phyloP scores from a whole-genome alignment of 2,888 invertebrate species.

The Nebria salina region DNA sequence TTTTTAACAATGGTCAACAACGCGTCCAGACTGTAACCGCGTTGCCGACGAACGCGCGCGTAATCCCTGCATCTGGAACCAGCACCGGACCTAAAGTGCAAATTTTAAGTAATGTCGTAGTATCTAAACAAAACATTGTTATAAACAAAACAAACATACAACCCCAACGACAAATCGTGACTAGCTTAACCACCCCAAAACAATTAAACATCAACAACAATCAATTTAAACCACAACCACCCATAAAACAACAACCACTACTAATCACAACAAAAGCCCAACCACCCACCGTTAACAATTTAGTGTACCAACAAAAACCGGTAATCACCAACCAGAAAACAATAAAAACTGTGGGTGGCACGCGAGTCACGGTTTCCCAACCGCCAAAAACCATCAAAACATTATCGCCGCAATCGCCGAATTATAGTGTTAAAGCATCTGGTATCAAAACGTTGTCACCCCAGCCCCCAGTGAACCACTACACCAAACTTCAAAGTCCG shows the following conservation, averaged over 20 bases:
- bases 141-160: conserved; percentile 49
- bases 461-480: conserved; percentile 52
- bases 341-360: conserved; percentile 3
- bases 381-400: conserved; percentile 54
- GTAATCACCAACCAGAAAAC: not conserved
- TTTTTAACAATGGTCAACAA: conserved; percentile 57
- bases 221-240: not conserved
- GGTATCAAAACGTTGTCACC: conserved; percentile 59
- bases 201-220: conserved; percentile 14
- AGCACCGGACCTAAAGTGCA: conserved; percentile 56
- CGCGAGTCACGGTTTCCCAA: conserved; percentile 4
- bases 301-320: not conserved
- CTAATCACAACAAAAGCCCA: not conserved
- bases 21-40: conserved; percentile 31
- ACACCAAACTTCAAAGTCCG: conserved; percentile 14
- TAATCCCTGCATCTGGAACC: conserved; percentile 4
- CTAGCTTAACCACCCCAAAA: conserved; percentile 11
- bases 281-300: not conserved
- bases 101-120: conserved; percentile 59
- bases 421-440: conserved; percentile 52
- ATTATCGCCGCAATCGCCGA: conserved; percentile 51
- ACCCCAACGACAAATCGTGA: conserved; percentile 29
- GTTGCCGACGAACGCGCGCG: conserved; percentile 19
- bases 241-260: not conserved
- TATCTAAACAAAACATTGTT: conserved; percentile 53